Evolutionary conservation across 2,113 vertebrate species (phyloP).

Genomic region (Cettia cetti): DNA sequence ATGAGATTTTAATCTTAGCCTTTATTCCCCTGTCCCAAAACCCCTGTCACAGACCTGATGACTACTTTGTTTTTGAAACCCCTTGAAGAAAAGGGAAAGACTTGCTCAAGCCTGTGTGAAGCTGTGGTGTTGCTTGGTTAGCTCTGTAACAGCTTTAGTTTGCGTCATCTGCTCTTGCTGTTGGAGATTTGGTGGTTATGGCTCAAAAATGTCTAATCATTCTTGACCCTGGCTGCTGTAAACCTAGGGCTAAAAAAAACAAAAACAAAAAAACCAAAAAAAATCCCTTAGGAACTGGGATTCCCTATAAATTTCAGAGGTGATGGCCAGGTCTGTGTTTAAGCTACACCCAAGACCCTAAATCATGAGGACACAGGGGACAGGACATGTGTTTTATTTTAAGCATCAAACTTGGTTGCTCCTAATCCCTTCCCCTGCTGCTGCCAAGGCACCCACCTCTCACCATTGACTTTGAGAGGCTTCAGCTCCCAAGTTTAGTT

Average conservation of each 20-base stretch:
- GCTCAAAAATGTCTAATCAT: constrained; percentile 22
- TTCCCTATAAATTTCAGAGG: not conserved
- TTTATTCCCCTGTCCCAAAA: not conserved
- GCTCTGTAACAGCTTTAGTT: not conserved
- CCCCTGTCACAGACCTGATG: not conserved
- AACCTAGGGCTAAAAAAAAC: not conserved
- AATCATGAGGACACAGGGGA: not conserved
- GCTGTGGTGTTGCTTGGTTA: not conserved
- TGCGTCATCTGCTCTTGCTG: not conserved
- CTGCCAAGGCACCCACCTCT: constrained; percentile 41
- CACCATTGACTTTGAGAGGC: not conserved
- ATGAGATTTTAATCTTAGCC: not conserved
- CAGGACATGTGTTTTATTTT: constrained; percentile 51
- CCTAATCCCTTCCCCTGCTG: constrained; percentile 30
- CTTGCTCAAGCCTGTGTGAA: not conserved
- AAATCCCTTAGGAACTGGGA: not conserved
- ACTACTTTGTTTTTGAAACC: not conserved
- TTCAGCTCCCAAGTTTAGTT: constrained; percentile 29
- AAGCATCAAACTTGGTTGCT: constrained; percentile 48
- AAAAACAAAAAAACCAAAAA: too few relatives aligned
- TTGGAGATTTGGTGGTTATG: not conserved
- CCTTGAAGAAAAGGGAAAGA: not conserved
- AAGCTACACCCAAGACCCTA: not conserved
- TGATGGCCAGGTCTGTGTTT: not conserved
- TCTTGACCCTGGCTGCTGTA: not conserved